Percentiles rank a stretch among this genome's conserved stretches.
phyloP scores from a whole-genome alignment of 2,113 vertebrate species.

The human region GRCh38 chr4:93228501-93229000 shows the following conservation, averaged over 20 bases:
- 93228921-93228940: conserved; percentile 8
- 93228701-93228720: conserved; percentile 46
- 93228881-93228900: neutral
- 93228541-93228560: conserved; percentile 30
- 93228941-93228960: neutral
- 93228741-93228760: conserved; percentile 44
- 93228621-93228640: conserved; percentile 54
- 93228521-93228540: conserved; percentile 51
- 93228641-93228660: conserved; percentile 51
- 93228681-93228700: conserved; percentile 36
- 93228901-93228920: neutral
- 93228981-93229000: neutral
- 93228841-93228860: neutral
- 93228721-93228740: conserved; percentile 59
- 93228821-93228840: conserved; percentile 14
- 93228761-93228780: neutral
- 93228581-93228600: conserved; percentile 40
- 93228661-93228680: neutral
- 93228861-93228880: neutral
- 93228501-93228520: conserved; percentile 33
- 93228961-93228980: neutral
- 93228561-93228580: conserved; percentile 36
- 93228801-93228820: conserved; percentile 27
- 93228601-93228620: conserved; percentile 40
- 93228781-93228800: neutral